phyloP scores from a whole-genome alignment of 2,888 invertebrate species.

The Lampropteryx suffumata region DNA sequence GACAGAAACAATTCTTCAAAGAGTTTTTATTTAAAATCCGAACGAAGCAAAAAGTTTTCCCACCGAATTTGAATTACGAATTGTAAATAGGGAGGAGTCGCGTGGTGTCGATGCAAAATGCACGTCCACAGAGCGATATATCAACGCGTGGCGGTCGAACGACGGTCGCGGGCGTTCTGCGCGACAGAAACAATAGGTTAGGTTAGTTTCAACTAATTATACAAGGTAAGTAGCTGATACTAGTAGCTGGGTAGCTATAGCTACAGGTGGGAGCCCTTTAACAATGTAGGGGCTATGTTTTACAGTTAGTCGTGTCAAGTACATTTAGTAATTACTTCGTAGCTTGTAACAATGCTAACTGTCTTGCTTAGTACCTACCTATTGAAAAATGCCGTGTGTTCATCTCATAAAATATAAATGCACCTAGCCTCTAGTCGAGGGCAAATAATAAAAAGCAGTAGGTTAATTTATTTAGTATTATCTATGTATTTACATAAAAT shows the following conservation, averaged over 20 bases:
- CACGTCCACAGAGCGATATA: slow-evolving; percentile 47
- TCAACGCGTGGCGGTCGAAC: slow-evolving; percentile 62
- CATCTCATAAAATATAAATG: background rate
- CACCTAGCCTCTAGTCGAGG: too few relatives aligned
- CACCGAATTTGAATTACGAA: slow-evolving; percentile 16
- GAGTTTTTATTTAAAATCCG: slow-evolving; percentile 7
- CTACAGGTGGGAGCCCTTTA: slow-evolving; percentile 67
- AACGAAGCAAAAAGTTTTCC: background rate
- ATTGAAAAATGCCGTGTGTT: slow-evolving; percentile 3
- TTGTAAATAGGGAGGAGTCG: slow-evolving; percentile 21
- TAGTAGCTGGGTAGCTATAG: slow-evolving; percentile 45
- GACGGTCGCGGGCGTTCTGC: slow-evolving; percentile 67
- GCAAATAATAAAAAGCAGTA: too few relatives aligned
- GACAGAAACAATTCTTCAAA: background rate
- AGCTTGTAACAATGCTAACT: slow-evolving; percentile 21
- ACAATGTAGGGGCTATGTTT: slow-evolving; percentile 41
- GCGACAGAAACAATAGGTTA: slow-evolving; percentile 70
- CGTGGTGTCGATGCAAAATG: slow-evolving; percentile 43
- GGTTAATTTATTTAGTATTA: too few relatives aligned
- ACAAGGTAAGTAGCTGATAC: slow-evolving; percentile 39
- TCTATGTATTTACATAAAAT: too few relatives aligned
- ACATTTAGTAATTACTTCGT: slow-evolving; percentile 28
- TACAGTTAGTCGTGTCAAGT: slow-evolving; percentile 34
- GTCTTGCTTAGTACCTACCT: background rate
- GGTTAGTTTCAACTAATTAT: slow-evolving; percentile 65